These are phyloP conservation scores for Nerophis ophidion DNA, from an alignment of 2,113 vertebrate genomes.

Conservation along the genomic window DNA sequence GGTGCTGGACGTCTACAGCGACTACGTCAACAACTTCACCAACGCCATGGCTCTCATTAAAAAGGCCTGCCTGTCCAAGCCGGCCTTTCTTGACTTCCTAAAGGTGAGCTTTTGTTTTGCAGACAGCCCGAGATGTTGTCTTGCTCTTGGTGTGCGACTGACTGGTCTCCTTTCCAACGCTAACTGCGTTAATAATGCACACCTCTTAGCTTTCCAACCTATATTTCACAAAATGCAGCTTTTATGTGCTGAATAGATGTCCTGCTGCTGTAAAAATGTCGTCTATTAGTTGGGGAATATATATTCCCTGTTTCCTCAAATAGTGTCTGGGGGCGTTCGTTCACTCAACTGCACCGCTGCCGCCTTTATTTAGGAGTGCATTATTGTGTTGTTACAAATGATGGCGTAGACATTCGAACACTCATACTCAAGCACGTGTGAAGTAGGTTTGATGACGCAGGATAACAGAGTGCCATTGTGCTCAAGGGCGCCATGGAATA, in stretches of 20 bases:
- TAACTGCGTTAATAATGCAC: slow-evolving; percentile 11
- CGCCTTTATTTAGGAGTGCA: neutral
- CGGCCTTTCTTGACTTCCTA: slow-evolving; percentile 90
- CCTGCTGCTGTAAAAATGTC: neutral
- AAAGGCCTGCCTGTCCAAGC: slow-evolving; percentile 92
- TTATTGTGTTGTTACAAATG: no score
- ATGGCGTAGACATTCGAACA: no score
- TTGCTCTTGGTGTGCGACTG: neutral
- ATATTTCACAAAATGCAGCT: neutral
- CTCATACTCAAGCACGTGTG: no score
- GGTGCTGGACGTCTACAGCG: slow-evolving; percentile 93
- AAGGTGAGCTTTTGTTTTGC: slow-evolving; percentile 74
- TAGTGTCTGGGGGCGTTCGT: neutral
- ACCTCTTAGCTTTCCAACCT: slow-evolving; percentile 3
- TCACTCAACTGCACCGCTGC: neutral
- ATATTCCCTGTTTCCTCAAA: neutral
- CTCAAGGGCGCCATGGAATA: no score
- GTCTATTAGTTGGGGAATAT: slow-evolving; percentile 3
- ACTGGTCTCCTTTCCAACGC: neutral
- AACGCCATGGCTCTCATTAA: slow-evolving; percentile 93
- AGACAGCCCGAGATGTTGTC: neutral
- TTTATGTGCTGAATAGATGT: slow-evolving; percentile 3
- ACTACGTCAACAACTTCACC: slow-evolving; percentile 98
- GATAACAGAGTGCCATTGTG: no score
- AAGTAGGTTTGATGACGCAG: no score